phyloP scores from a whole-genome alignment of 2,113 vertebrate genomes.

The Pituophis catenifer region DNA sequence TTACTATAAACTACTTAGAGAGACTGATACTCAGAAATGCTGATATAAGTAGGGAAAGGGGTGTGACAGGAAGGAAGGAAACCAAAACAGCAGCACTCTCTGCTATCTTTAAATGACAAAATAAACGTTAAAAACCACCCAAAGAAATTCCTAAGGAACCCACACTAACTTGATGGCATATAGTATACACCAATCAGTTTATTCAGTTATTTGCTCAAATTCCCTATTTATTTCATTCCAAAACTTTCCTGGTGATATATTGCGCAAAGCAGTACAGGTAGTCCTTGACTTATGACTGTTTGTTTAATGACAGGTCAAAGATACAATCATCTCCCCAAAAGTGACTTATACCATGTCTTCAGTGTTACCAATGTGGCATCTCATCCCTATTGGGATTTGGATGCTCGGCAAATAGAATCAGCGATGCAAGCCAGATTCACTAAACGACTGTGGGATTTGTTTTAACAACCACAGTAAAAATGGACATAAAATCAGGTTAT shows the following conservation, averaged over 20 bases:
- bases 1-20: slow-evolving; percentile 45
- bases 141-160: neutral
- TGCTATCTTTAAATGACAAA: neutral
- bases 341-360: neutral
- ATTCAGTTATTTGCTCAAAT: neutral
- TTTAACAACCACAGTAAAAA: neutral
- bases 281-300: neutral
- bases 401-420: neutral
- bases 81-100: neutral
- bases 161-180: neutral
- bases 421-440: neutral
- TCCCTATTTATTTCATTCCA: neutral
- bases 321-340: neutral
- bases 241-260: neutral
- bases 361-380: neutral
- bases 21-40: slow-evolving; percentile 3
- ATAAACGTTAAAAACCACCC: neutral
- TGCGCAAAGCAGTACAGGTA: neutral
- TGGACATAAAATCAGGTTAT: neutral
- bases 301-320: neutral
- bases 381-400: neutral
- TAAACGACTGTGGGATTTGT: too few species aligned
- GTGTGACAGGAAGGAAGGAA: neutral
- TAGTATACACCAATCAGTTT: neutral
- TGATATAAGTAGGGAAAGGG: neutral